Evolutionary conservation across 2,113 vertebrate species (phyloP), one percentile per base, ranked within the genome.

Genomic region (Struthidea cinerea): DNA sequence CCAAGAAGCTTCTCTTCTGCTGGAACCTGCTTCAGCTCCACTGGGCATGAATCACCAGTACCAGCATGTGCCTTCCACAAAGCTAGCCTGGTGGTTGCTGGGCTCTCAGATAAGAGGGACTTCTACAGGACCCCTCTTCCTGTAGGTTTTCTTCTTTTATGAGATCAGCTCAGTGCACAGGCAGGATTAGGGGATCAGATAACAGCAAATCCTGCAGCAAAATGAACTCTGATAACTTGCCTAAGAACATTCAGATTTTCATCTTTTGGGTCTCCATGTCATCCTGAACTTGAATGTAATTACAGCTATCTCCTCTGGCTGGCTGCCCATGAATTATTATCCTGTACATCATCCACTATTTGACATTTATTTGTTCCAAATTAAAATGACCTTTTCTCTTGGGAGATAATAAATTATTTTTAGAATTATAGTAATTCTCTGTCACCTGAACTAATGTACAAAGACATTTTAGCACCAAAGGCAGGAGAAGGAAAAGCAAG

Each of bases 351-450:
- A 90, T 56, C 75, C 41, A 60, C 33, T 70, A 87, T 88, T 91
- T 88, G 93, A 90, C 90, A 84, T 95, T 94, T 93, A 96, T 93
- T 91, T 96, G 82, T 88, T 83, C 59, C 86, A 96, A 96, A 95
- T 93, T n/a, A 97, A 95, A 91, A 91, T 86, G 55, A 90, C 78
- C 84, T 93, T 96, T 96, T 59, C 16, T 93, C 63, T 57, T 74
- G 56, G 69, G 90, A 93, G 77, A 90, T 93, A 85, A 95, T 73
- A 69, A 80, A 69, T 83, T 93, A 73, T 83, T 95, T 95, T 94
- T 90, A 50, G 89, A 92, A 78, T 78, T 78, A 71, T 30, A 78
- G 80, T 92, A 87, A 84, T 92, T 92, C 69, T 71, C 21, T 81
- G 77, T 82, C 84, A 74, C 35, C 74, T 77, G 39, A 78, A 94